These are phyloP conservation scores for Aethes cnicana DNA, from an alignment of 2,888 invertebrate species.

Conservation along the genomic window DNA sequence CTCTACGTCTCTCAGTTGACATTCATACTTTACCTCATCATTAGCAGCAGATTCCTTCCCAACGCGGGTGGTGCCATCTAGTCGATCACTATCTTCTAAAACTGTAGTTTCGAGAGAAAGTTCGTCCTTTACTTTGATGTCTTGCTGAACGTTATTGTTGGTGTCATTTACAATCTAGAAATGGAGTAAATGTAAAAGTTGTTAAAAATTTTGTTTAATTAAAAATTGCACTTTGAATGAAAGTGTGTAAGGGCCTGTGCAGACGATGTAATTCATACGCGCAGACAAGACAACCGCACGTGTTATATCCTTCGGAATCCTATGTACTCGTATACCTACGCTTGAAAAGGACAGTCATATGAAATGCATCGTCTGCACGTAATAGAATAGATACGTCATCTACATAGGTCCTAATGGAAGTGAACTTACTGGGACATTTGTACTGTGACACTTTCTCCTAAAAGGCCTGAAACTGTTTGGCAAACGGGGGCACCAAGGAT, in stretches of 20 bases:
- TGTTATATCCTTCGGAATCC: too few relatives aligned
- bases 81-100: neutral
- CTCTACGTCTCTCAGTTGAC: conserved; percentile 3
- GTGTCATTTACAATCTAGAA: conserved; percentile 44
- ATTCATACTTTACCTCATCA: conserved; percentile 14
- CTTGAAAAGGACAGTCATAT: too few relatives aligned
- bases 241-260: too few relatives aligned
- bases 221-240: too few relatives aligned
- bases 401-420: too few relatives aligned
- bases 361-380: too few relatives aligned
- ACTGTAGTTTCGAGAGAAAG: neutral
- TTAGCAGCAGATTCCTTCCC: neutral
- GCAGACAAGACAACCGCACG: too few relatives aligned
- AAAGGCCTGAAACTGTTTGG: conserved; percentile 61
- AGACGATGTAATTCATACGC: too few relatives aligned
- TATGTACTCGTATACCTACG: too few relatives aligned
- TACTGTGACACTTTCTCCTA: conserved; percentile 46
- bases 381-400: neutral
- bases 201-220: too few relatives aligned
- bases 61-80: neutral
- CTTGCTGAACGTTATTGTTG: conserved; percentile 51
- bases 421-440: conserved; percentile 9
- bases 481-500: conserved; percentile 80
- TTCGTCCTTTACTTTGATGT: conserved; percentile 8
- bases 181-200: too few relatives aligned